phyloP scores from a whole-genome alignment of 2,113 vertebrate species.

The Tamias sibiricus region DNA sequence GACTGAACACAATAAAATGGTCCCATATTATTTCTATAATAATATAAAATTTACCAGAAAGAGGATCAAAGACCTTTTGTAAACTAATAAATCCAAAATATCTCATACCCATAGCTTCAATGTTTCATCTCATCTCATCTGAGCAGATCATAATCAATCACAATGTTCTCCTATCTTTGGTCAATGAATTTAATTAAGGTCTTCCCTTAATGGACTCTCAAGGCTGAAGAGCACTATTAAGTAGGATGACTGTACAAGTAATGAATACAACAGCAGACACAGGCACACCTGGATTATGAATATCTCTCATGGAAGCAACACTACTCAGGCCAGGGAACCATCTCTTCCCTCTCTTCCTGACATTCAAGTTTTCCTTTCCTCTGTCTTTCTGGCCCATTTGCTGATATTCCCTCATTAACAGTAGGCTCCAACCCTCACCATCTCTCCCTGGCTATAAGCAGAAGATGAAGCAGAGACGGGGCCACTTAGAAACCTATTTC shows the following conservation, averaged over 20 bases:
- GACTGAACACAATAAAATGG: background rate
- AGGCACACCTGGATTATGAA: background rate
- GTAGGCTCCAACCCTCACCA: background rate
- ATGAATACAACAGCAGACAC: background rate
- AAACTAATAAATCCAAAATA: background rate
- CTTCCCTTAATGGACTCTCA: background rate
- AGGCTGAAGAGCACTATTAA: background rate
- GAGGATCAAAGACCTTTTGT: background rate
- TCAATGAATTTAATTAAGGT: background rate
- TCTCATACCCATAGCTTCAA: background rate
- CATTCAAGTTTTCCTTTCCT: background rate
- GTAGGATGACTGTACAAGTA: background rate
- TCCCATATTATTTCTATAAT: background rate
- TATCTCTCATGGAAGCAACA: background rate
- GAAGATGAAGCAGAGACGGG: background rate
- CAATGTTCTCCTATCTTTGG: background rate
- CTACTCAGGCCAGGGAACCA: no score
- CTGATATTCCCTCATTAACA: background rate
- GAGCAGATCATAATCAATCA: slow-evolving; percentile 21
- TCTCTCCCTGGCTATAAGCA: background rate
- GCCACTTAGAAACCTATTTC: background rate
- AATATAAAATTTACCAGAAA: slow-evolving; percentile 20
- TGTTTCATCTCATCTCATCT: background rate
- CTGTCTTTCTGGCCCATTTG: background rate
- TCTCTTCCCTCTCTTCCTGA: background rate